Evolutionary conservation across 2,113 vertebrate genomes (phyloP).

Genomic region (Thomomys bottae): DNA sequence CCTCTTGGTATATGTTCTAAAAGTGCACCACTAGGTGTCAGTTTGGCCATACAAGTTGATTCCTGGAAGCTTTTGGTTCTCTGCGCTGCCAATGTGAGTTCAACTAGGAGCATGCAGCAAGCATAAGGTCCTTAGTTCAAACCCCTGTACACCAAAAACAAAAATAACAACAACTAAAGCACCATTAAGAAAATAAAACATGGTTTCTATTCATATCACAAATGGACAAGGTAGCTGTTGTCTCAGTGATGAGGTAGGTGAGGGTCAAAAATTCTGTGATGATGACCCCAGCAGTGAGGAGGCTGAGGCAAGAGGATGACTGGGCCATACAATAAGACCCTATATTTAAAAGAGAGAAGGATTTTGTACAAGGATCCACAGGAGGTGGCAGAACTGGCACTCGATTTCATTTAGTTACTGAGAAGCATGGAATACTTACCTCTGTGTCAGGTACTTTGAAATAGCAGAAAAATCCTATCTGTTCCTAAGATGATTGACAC

Average conservation of each 20-base stretch:
- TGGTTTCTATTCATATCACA: background rate
- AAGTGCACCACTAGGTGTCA: conserved; percentile 73
- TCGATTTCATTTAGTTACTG: background rate
- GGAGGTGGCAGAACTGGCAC: conserved; percentile 3
- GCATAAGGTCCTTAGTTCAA: too few relatives aligned
- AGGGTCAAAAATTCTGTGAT: conserved; percentile 27
- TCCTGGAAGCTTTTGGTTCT: background rate
- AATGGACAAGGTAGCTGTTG: background rate
- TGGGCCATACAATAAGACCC: background rate
- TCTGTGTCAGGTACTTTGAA: background rate
- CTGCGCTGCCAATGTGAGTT: background rate
- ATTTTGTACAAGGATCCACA: conserved; percentile 5
- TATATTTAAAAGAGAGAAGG: too few relatives aligned
- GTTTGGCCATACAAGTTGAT: conserved; percentile 31
- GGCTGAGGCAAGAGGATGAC: background rate
- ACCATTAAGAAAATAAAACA: background rate
- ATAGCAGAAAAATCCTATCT: background rate
- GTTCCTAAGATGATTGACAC: background rate
- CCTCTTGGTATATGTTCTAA: conserved; percentile 28
- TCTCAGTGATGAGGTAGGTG: background rate
- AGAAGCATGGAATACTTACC: background rate
- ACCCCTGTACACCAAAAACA: too few relatives aligned
- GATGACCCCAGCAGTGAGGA: background rate
- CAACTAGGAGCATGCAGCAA: too few relatives aligned
- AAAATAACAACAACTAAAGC: background rate